Evolutionary conservation across 1,140 invertebrate genomes (phyloP), one percentile per base, ranked within the genome.

Genomic region (Hycleus cichorii): DNA sequence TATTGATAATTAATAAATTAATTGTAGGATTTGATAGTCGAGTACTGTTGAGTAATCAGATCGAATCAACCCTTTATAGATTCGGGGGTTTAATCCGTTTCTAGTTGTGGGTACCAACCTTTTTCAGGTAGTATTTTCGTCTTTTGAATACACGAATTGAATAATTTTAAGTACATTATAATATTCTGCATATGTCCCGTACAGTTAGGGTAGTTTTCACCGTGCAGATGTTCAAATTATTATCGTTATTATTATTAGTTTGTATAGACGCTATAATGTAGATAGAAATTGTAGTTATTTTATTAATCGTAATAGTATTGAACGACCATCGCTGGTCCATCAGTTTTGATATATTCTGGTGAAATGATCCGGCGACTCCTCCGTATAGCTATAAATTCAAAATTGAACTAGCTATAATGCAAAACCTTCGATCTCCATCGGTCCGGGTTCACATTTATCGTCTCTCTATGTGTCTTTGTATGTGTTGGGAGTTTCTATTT

Each of bases 371-470:
- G 60, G 64, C 59, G 65, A 66, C 56, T 67, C 18, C 18, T 18
- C 54, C 48, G 32, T 32, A 52, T 25, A 50, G 66, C 64, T 49
- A 64, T 68, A 68, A 64, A 68, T 68, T 68, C 56, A 61, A 68
- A 68, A 68, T 66, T 66, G 66, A 64, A 59, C 62, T 55, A 52
- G 66, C 62, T 63, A 64, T 63, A 64, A 68, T 57, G 66, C 62
- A 65, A 59, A 64, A 60, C 51, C 58, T 66, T 66, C 66, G 62
- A 66, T 68, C 66, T 68, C 49, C 58, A 63, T 64, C 62, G 64
- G 52, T 38, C 45, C 39, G 44, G 52, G 44, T 47, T 55, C 52
- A 26, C 52, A 55, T 55, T 55, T 55, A 55, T 55, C 47, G 52
- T 11, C 52, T 44, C 26, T 55, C 52, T 42, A 8, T 53, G 51